Evolutionary conservation across 2,888 invertebrate genomes (phyloP).

Genomic region (Heliconius hortense): DNA sequence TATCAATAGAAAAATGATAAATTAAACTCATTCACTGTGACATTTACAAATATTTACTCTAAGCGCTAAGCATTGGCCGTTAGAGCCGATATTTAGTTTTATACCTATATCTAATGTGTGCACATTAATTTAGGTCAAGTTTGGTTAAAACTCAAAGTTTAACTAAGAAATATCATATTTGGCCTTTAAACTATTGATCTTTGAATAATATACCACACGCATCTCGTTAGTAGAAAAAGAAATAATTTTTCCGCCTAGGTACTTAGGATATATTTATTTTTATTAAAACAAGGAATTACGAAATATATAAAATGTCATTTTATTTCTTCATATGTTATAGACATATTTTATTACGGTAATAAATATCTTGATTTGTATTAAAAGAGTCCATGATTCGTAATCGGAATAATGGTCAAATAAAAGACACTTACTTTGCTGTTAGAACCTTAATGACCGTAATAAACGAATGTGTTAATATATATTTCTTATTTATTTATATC

Average conservation of each 20-base stretch:
- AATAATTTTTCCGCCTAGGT: neutral
- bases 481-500: neutral
- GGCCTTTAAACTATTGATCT: constrained; percentile 1
- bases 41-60: neutral
- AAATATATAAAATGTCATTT: neutral
- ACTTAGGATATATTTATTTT: neutral
- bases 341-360: neutral
- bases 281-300: neutral
- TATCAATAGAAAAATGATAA: neutral
- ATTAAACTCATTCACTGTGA: neutral
- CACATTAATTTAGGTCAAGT: constrained; percentile 31
- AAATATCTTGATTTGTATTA: neutral
- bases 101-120: constrained; percentile 10
- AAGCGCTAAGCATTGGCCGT: neutral
- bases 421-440: neutral
- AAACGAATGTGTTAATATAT: neutral
- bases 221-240: constrained; percentile 6
- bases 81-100: constrained; percentile 8
- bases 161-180: constrained; percentile 11
- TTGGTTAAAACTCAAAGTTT: constrained; percentile 14
- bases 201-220: neutral
- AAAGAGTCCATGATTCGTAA: neutral
- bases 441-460: neutral
- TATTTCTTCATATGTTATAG: neutral
- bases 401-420: neutral